Percentiles rank a stretch among this genome's conserved stretches.
Evolutionary conservation across 2,797 vertebrate genomes (phyloP).

Genomic region (Amblyopsis hoosieri): DNA sequence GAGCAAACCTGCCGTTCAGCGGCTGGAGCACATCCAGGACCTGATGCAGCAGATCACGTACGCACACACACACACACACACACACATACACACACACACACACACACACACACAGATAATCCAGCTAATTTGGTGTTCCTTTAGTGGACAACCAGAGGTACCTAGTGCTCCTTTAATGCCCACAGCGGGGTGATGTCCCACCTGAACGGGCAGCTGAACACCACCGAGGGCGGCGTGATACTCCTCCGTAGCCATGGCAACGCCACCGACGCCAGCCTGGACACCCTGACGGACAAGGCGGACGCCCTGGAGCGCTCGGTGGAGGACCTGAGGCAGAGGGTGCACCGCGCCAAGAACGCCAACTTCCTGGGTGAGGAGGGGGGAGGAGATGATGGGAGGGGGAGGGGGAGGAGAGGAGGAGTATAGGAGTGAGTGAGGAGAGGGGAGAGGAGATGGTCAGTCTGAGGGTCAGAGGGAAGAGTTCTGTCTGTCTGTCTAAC

Average conservation of each 20-base stretch:
- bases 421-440: too few relatives aligned
- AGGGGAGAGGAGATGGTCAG: too few relatives aligned
- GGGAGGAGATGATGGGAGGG: not conserved
- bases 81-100: not conserved
- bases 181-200: conserved; percentile 84
- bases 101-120: not conserved
- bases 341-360: conserved; percentile 90
- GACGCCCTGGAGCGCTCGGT: conserved; percentile 75
- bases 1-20: conserved; percentile 82
- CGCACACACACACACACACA: conserved; percentile 47
- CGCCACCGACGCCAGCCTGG: conserved; percentile 68
- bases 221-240: conserved; percentile 74
- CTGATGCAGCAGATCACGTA: conserved; percentile 88
- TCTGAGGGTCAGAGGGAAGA: too few relatives aligned
- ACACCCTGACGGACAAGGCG: conserved; percentile 74
- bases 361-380: conserved; percentile 86
- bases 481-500: too few relatives aligned
- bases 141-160: too few relatives aligned
- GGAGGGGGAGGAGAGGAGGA: not conserved
- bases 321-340: conserved; percentile 81
- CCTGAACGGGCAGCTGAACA: conserved; percentile 81
- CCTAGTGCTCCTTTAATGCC: not conserved
- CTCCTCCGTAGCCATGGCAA: conserved; percentile 72
- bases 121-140: too few relatives aligned
- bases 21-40: conserved; percentile 82